These are phyloP conservation scores for Priocnemis perturbator DNA, from an alignment of 2,888 invertebrate genomes.

Conservation along the genomic window DNA sequence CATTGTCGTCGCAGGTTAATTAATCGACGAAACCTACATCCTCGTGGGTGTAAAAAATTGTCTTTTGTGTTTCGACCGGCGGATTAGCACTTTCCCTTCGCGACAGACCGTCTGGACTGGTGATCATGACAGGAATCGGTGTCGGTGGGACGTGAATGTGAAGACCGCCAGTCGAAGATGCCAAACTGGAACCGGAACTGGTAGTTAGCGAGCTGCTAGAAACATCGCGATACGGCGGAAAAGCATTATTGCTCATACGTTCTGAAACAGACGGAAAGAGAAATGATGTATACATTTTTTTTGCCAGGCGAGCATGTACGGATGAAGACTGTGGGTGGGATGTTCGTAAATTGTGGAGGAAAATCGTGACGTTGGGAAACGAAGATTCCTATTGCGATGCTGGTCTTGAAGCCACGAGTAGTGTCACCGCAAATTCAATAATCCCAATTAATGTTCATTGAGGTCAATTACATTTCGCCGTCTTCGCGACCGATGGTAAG, in stretches of 20 bases:
- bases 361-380: too few species aligned
- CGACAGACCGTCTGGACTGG: conserved; percentile 70
- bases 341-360: not conserved
- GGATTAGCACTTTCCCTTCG: conserved; percentile 61
- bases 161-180: conserved; percentile 67
- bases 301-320: too few species aligned
- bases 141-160: conserved; percentile 75
- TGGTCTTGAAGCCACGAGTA: conserved; percentile 14
- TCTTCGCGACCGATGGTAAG: conserved; percentile 23
- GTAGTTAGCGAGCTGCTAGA: conserved; percentile 82
- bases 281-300: not conserved
- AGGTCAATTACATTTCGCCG: conserved; percentile 58
- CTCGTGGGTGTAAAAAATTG: conserved; percentile 64
- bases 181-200: conserved; percentile 75
- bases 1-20: not conserved
- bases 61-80: conserved; percentile 51
- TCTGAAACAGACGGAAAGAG: conserved; percentile 64
- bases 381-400: not conserved
- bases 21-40: conserved; percentile 29
- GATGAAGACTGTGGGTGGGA: too few species aligned
- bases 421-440: conserved; percentile 56
- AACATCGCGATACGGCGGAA: conserved; percentile 77
- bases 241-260: conserved; percentile 71
- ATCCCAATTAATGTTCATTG: conserved; percentile 52
- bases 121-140: conserved; percentile 75